Evolutionary conservation across 1,140 invertebrate genomes (phyloP), one percentile per base, ranked within the genome.

Genomic region (Sycophila sp.): DNA sequence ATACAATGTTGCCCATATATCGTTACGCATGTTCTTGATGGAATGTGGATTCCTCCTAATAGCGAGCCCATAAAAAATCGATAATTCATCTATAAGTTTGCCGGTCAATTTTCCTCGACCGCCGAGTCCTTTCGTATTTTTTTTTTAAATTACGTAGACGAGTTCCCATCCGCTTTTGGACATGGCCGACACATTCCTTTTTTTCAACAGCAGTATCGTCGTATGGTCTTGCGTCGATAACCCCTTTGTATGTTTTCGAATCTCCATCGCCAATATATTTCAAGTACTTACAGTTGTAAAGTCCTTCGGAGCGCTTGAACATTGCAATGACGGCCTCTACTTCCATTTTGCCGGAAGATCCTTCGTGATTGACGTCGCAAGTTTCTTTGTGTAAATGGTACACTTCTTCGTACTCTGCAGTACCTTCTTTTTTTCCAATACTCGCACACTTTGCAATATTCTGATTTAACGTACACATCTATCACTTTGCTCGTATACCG

Each of bases 1-100:
- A 45, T 71, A 75, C 45, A 60, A 76, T n/a, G 65, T 73, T 32
- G 75, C 76, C 73, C 73, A 75, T 32, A 79, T 73, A 30, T 68
- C 72, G n/a, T 71, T 75, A 19, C 65, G 72, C 77, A 79, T 77
- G 19, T 71, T 63, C 42, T 62, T 67, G 24, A 73, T 22, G 34
- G 56, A 76, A 47, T 79, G 7, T 11, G 49, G 26, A 38, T 77
- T 73, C 26, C 71, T 63, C 36, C 72, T 71, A 26, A 77, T 75
- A 2, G 76, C 73, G 19, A 76, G 58, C 15, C 73, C 75, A 53
- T 72, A 76, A 66, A 73, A 75, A 17, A 30, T 55, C 15, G 70
- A 51, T 5, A 76, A 15, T 58, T 71, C 67, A 56, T 73, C 59
- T 2, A 77, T 77, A 17, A 73, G 30, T 32, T 72, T 69, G 5